Percentiles rank a stretch among this genome's conserved stretches.
Conservation (phyloP, 2,888 invertebrate species). For the Baronia brevicornis region DNA sequence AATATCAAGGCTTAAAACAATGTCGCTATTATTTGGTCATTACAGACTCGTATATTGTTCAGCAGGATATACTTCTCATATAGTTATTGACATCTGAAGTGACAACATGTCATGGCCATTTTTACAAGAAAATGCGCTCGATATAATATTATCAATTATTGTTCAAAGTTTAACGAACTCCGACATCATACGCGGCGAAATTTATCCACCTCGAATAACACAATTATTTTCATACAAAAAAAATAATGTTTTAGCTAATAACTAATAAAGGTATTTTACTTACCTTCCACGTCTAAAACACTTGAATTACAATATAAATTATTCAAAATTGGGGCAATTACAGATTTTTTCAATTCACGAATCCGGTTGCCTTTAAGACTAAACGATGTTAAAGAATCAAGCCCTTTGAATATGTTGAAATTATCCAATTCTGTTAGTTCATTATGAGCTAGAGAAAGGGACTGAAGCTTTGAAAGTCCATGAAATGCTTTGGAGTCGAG, state of each 20-base stretch:
- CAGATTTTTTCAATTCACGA: constrained; percentile 38
- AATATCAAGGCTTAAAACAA: too few relatives aligned
- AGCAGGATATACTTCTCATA: too few relatives aligned
- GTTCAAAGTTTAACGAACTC: too few relatives aligned
- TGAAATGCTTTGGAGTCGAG: constrained; percentile 59
- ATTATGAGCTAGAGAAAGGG: constrained; percentile 51
- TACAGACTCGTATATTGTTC: too few relatives aligned
- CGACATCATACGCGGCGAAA: too few relatives aligned
- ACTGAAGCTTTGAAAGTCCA: constrained; percentile 42
- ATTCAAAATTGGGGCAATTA: constrained; percentile 46
- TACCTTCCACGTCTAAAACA: constrained; percentile 58
- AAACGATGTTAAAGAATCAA: constrained; percentile 38
- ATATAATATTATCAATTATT: too few relatives aligned
- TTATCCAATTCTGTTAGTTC: constrained; percentile 45
- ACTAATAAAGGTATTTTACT: constrained; percentile 6
- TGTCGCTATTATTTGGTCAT: too few relatives aligned
- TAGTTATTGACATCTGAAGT: too few relatives aligned
- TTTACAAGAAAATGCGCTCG: too few relatives aligned
- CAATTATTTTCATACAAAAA: too few relatives aligned
- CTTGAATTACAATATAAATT: constrained; percentile 45
- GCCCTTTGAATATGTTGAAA: constrained; percentile 42
- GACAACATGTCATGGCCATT: too few relatives aligned
- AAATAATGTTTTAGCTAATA: background rate
- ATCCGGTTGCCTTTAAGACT: constrained; percentile 54
- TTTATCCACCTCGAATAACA: too few relatives aligned